A percentile compares a stretch with the other conserved stretches of the same genome.
Evolutionary conservation across 2,888 invertebrate genomes (phyloP).

Genomic region (Imbricaverruca yamaguchii): DNA sequence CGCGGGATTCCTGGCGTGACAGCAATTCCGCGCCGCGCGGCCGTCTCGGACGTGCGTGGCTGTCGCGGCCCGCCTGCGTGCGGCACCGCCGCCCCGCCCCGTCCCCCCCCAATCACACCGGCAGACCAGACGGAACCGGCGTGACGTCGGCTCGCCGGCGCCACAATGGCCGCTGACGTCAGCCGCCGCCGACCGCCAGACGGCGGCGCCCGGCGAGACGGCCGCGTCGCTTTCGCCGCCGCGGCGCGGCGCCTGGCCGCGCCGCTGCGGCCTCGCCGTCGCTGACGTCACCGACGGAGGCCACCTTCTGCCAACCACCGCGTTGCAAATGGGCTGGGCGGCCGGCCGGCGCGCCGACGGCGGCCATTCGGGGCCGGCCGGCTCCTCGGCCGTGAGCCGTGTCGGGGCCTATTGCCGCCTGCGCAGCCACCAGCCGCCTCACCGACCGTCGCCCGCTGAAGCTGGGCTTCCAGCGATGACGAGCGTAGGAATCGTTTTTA

Average conservation of each 20-base stretch:
- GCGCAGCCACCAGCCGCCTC: not conserved
- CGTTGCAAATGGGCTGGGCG: not conserved
- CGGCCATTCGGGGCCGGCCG: not conserved
- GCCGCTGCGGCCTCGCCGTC: not conserved
- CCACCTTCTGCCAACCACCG: not conserved
- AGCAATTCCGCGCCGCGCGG: not conserved
- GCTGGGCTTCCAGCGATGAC: no score
- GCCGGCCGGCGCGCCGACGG: not conserved
- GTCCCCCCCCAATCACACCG: no score
- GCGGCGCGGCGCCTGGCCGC: not conserved
- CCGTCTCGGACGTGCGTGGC: not conserved
- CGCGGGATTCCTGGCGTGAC: not conserved
- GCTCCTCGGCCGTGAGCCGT: not conserved
- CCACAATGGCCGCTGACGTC: constrained; percentile 6
- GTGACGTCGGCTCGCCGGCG: not conserved
- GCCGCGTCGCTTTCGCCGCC: not conserved
- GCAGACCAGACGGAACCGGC: no score
- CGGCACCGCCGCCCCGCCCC: no score
- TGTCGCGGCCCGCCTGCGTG: not conserved
- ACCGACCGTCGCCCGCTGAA: no score
- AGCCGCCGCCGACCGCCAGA: not conserved
- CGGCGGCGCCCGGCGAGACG: not conserved
- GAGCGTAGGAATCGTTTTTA: no score
- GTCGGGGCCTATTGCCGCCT: not conserved
- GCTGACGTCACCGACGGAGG: not conserved